Conservation (phyloP, 2,797 vertebrate genomes). For the Sparidentex hasta region DNA sequence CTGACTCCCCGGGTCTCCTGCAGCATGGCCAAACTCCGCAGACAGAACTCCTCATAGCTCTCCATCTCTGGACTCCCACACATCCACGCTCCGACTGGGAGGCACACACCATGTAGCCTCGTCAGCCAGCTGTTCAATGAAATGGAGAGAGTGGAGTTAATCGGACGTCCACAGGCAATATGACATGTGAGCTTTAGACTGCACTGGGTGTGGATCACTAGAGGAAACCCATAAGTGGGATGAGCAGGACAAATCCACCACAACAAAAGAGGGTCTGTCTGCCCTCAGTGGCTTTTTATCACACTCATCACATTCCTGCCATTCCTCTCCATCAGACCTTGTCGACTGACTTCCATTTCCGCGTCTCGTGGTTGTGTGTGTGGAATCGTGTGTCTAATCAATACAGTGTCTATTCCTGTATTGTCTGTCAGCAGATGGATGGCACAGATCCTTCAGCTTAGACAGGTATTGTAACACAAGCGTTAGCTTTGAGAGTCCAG, state of each 20-base stretch:
- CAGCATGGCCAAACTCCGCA: conserved; percentile 85
- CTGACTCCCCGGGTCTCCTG: conserved; percentile 77
- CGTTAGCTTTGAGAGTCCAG: conserved; percentile 17
- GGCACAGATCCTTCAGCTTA: conserved; percentile 7
- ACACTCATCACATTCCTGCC: conserved; percentile 79
- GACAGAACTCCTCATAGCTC: conserved; percentile 92
- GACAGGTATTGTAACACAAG: conserved; percentile 24
- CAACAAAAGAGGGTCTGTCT: conserved; percentile 70
- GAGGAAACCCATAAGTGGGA: conserved; percentile 32
- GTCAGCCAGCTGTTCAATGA: conserved; percentile 52
- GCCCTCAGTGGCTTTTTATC: conserved; percentile 53
- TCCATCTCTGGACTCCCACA: conserved; percentile 88
- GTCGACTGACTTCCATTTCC: conserved; percentile 48
- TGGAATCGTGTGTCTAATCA: conserved; percentile 50
- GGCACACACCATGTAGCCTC: conserved; percentile 71
- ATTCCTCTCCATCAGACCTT: conserved; percentile 62
- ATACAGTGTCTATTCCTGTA: conserved; percentile 59
- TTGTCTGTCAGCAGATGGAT: conserved; percentile 44
- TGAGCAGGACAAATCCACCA: conserved; percentile 42
- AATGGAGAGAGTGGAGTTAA: conserved; percentile 39
- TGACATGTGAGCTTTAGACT: conserved; percentile 8
- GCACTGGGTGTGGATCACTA: conserved; percentile 37
- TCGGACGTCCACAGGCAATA: neutral
- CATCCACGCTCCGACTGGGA: conserved; percentile 65
- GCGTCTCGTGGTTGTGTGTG: conserved; percentile 21